Evolutionary conservation across 2,797 vertebrate species (phyloP).

Genomic region (Heterohyrax brucei): DNA sequence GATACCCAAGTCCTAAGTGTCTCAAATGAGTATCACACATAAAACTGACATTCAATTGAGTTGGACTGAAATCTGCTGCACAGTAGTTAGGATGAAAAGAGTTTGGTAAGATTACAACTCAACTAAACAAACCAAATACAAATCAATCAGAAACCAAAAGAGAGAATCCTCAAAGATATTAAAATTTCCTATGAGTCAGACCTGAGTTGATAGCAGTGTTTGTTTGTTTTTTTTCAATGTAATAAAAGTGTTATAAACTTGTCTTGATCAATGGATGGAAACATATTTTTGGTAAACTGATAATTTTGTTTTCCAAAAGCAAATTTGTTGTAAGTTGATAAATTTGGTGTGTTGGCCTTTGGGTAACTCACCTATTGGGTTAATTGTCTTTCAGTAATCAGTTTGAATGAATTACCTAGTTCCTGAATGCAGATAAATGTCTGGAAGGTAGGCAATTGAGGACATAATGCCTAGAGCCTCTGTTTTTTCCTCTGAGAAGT

Average conservation of each 20-base stretch:
- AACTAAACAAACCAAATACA: slow-evolving; percentile 59
- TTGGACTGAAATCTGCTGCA: slow-evolving; percentile 23
- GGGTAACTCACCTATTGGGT: slow-evolving; percentile 6
- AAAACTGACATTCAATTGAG: slow-evolving; percentile 48
- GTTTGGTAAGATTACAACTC: slow-evolving; percentile 54
- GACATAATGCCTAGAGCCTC: slow-evolving; percentile 4
- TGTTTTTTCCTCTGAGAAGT: neutral
- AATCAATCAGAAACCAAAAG: slow-evolving; percentile 34
- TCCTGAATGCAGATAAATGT: slow-evolving; percentile 17
- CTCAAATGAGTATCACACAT: slow-evolving; percentile 35
- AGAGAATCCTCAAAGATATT: slow-evolving; percentile 10
- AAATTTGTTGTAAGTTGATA: slow-evolving; percentile 62
- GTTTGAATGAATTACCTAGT: slow-evolving; percentile 36
- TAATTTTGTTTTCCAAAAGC: slow-evolving; percentile 14
- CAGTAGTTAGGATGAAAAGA: slow-evolving; percentile 32
- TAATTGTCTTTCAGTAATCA: slow-evolving; percentile 61
- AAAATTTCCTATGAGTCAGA: slow-evolving; percentile 4
- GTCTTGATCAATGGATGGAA: slow-evolving; percentile 28
- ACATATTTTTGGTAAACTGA: slow-evolving; percentile 46
- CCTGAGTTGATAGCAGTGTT: too few relatives aligned
- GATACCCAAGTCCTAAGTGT: slow-evolving; percentile 8
- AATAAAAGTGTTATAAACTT: slow-evolving; percentile 51
- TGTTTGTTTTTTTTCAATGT: neutral
- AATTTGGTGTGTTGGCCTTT: slow-evolving; percentile 38
- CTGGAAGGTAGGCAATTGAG: slow-evolving; percentile 20